Conservation (phyloP, 2,888 invertebrate genomes). For the Leucophora obtusa region DNA sequence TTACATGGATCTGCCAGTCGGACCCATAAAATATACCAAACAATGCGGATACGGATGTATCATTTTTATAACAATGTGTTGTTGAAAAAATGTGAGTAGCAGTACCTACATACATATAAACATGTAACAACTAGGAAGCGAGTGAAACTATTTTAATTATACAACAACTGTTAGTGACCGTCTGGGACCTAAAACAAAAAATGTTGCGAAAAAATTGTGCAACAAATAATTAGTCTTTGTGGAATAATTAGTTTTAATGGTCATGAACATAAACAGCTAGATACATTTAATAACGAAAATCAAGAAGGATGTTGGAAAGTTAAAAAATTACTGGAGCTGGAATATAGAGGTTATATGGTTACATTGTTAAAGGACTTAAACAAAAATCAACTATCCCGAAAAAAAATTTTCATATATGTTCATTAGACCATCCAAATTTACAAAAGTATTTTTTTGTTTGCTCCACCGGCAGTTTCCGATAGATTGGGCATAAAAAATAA, state of each 20-base stretch:
- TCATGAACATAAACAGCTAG: conserved; percentile 52
- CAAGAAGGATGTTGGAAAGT: not conserved
- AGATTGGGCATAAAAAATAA: no score
- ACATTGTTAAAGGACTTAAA: no score
- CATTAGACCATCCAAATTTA: no score
- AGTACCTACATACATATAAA: conserved; percentile 23
- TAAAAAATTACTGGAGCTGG: not conserved
- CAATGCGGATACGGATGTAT: conserved; percentile 47
- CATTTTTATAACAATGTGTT: conserved; percentile 12
- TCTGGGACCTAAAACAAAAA: conserved; percentile 40
- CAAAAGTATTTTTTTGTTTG: no score
- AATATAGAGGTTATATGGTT: no score
- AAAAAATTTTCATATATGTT: no score
- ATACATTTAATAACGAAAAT: not conserved
- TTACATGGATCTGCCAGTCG: conserved; percentile 41
- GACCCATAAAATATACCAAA: conserved; percentile 50
- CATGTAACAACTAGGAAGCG: conserved; percentile 57
- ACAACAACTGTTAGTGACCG: conserved; percentile 56
- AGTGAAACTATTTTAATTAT: conserved; percentile 56
- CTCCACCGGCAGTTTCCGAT: no score
- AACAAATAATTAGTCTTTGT: conserved; percentile 64
- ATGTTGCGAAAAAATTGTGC: conserved; percentile 9
- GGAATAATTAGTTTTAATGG: conserved; percentile 65
- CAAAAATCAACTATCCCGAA: no score
- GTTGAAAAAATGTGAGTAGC: not conserved